phyloP scores from a whole-genome alignment of 2,113 vertebrate species.

The Oxyruncus cristatus region DNA sequence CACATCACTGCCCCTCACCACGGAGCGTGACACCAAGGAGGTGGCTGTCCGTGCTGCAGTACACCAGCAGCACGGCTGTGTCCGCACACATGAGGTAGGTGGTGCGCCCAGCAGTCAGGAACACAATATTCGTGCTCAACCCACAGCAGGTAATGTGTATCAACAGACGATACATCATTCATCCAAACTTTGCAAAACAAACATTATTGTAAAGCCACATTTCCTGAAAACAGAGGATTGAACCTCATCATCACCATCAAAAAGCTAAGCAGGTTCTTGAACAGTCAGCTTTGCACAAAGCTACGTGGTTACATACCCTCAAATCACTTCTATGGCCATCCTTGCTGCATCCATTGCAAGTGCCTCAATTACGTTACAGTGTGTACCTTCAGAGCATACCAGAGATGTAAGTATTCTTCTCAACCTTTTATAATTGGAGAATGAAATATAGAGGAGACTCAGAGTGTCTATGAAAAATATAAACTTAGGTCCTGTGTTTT shows the following conservation, averaged over 20 bases:
- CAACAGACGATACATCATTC: rapidly evolving
- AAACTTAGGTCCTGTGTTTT: neutral
- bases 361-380: rapidly evolving
- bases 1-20: rapidly evolving
- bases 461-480: neutral
- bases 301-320: rapidly evolving
- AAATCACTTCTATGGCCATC: neutral
- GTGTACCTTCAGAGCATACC: neutral
- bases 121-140: neutral
- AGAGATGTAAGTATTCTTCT: neutral
- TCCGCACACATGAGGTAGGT: rapidly evolving
- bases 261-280: neutral
- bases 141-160: rapidly evolving
- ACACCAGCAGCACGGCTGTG: neutral
- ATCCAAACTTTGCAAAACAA: neutral
- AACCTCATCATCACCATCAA: neutral
- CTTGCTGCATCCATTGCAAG: neutral
- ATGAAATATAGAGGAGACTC: neutral
- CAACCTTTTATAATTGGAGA: neutral
- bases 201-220: neutral
- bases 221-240: neutral
- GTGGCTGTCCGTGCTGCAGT: rapidly evolving
- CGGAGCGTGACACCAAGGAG: neutral
- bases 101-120: neutral
- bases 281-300: neutral